Percentiles rank a stretch among this genome's conserved stretches.
phyloP scores from a whole-genome alignment of 2,888 invertebrate genomes.

The Drosophila fungiperda region DNA sequence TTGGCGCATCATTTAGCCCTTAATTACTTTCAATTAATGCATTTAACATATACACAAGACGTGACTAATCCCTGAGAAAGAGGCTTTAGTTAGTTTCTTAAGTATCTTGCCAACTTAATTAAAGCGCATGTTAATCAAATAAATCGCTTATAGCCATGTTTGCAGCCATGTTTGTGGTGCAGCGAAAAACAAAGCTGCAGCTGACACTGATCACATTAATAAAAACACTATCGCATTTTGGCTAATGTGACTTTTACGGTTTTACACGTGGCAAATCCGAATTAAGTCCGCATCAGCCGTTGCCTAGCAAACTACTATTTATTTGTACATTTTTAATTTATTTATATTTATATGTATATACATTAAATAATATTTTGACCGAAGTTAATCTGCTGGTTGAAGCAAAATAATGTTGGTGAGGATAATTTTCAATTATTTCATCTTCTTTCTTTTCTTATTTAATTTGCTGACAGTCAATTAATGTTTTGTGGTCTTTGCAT shows the following conservation, averaged over 20 bases:
- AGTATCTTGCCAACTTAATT: conserved; percentile 52
- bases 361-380: too few relatives aligned
- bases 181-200: conserved; percentile 8
- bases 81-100: not conserved
- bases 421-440: not conserved
- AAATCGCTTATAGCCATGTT: conserved; percentile 33
- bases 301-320: not conserved
- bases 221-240: conserved; percentile 31
- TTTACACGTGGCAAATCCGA: conserved; percentile 1
- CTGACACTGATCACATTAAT: conserved; percentile 60
- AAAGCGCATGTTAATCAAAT: conserved; percentile 72
- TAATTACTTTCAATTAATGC: conserved; percentile 66
- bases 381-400: too few relatives aligned
- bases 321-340: not conserved
- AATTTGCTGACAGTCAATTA: conserved; percentile 1
- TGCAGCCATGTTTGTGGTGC: not conserved
- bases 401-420: too few relatives aligned
- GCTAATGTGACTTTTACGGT: conserved; percentile 7
- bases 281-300: not conserved
- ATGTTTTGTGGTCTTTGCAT: conserved; percentile 4
- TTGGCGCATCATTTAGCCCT: conserved; percentile 30
- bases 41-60: conserved; percentile 29
- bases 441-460: not conserved
- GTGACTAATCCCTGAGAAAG: not conserved
- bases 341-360: not conserved